Evolutionary conservation across 2,113 vertebrate species (phyloP).

Genomic region (Circaetus cinerascens): DNA sequence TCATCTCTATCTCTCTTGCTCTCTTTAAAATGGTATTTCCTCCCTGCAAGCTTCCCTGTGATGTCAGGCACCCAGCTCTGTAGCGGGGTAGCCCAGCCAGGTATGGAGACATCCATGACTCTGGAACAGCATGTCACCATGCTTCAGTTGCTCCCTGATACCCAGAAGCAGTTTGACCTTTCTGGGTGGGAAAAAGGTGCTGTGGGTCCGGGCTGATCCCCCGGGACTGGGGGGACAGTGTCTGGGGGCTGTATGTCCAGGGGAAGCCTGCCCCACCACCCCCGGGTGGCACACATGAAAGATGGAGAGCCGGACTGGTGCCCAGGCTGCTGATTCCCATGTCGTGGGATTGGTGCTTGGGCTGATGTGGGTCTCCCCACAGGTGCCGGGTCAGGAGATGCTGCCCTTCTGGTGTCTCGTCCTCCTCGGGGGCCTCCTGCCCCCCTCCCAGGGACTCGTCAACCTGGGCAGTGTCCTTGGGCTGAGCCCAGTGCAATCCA

Average conservation of each 20-base stretch:
- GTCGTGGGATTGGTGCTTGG: background rate
- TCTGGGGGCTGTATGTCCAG: background rate
- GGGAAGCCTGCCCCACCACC: background rate
- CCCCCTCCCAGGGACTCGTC: background rate
- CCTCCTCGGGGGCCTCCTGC: background rate
- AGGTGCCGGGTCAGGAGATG: background rate
- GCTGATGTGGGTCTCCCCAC: background rate
- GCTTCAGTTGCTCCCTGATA: background rate
- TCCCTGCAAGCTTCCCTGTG: background rate
- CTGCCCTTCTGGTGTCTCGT: background rate
- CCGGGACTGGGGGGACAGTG: background rate
- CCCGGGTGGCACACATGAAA: accelerated
- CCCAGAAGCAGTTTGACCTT: background rate
- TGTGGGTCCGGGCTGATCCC: background rate
- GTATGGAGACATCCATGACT: accelerated
- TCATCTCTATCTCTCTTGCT: background rate
- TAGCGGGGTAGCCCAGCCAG: background rate
- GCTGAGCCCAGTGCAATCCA: background rate
- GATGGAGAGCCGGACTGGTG: background rate
- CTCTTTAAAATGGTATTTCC: background rate
- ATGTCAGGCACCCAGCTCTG: background rate
- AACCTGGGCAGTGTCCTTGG: background rate
- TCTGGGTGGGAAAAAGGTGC: background rate
- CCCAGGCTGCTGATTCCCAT: accelerated
- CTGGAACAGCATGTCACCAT: background rate